phyloP scores from a whole-genome alignment of 2,113 vertebrate species.

The Nibea albiflora region DNA sequence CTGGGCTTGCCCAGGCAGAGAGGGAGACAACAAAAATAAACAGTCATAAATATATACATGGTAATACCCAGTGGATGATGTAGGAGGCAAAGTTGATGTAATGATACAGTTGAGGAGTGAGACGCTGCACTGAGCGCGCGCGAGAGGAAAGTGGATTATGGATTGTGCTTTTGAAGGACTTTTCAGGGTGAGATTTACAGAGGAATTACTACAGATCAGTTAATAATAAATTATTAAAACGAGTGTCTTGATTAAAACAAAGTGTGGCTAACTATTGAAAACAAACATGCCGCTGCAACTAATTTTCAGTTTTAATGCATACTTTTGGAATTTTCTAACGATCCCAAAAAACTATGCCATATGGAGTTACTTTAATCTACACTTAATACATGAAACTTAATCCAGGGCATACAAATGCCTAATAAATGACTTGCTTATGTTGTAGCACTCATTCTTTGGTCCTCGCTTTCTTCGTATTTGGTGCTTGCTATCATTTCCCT shows the following conservation, averaged over 20 bases:
- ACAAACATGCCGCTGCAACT: neutral
- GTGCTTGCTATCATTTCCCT: no score
- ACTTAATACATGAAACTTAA: neutral
- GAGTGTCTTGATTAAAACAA: neutral
- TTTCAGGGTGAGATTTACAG: constrained; percentile 18
- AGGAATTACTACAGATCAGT: neutral
- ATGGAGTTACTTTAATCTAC: neutral
- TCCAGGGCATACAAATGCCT: no score
- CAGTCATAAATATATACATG: constrained; percentile 70
- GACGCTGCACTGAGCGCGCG: neutral
- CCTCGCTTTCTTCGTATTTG: no score
- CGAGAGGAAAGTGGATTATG: neutral
- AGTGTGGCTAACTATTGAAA: neutral
- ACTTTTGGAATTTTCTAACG: neutral
- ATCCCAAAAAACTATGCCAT: neutral
- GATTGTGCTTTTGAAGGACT: neutral
- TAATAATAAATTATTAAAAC: neutral
- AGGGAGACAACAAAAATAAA: constrained; percentile 70
- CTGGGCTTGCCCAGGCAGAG: constrained; percentile 55
- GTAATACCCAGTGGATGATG: constrained; percentile 52
- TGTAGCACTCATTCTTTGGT: no score
- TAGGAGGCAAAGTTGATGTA: constrained; percentile 49
- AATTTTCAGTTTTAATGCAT: neutral
- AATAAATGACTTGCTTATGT: no score
- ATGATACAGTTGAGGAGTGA: constrained; percentile 31